Conservation (phyloP, 2,888 invertebrate genomes). For the Xestia c-nigrum region DNA sequence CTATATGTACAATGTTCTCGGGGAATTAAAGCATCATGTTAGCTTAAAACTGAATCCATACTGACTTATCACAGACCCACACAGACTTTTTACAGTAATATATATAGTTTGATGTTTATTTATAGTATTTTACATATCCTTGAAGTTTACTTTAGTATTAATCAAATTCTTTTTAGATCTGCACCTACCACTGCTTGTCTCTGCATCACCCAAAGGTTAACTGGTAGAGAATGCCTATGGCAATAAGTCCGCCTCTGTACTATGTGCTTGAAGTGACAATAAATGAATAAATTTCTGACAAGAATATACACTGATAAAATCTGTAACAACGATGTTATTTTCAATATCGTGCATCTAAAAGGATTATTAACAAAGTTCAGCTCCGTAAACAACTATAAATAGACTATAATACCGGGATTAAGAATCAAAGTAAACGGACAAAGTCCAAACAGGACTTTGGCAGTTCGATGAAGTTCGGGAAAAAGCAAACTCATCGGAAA, state of each 20-base stretch:
- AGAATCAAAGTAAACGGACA: conserved; percentile 29
- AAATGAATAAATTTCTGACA: not conserved
- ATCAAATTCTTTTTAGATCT: too few relatives aligned
- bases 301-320: not conserved
- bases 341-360: not conserved
- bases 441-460: conserved; percentile 38
- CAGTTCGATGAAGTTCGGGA: conserved; percentile 42
- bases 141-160: too few relatives aligned
- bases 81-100: too few relatives aligned
- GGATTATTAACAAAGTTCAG: conserved; percentile 15
- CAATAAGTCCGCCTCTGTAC: too few relatives aligned
- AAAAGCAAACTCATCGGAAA: conserved; percentile 39
- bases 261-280: too few relatives aligned
- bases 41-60: not conserved
- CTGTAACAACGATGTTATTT: conserved; percentile 3
- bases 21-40: not conserved
- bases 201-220: too few relatives aligned
- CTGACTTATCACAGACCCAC: too few relatives aligned
- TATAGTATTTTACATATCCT: too few relatives aligned
- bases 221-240: too few relatives aligned
- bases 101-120: too few relatives aligned
- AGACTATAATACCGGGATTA: conserved; percentile 28
- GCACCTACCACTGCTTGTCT: too few relatives aligned
- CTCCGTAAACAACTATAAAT: conserved; percentile 24
- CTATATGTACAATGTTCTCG: not conserved